Percentiles rank a stretch among this genome's conserved stretches.
Conservation (phyloP, 1,140 invertebrate genomes). For the Drosophila navojoa region DNA sequence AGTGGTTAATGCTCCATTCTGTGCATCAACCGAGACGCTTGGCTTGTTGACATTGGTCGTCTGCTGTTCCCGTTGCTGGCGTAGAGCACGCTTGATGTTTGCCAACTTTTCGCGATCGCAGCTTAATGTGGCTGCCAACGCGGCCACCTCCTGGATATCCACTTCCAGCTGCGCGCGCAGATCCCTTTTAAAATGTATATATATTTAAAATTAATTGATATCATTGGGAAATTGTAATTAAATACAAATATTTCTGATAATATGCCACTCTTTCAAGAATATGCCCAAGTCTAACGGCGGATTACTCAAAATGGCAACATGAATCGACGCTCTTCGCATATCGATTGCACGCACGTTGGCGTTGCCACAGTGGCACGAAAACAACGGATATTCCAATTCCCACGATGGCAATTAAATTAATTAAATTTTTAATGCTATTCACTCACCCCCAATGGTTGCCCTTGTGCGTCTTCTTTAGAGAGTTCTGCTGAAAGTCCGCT, state of each 20-base stretch:
- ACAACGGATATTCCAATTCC: background rate
- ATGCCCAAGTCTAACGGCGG: no score
- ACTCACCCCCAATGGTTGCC: conserved; percentile 95
- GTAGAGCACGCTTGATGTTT: conserved; percentile 70
- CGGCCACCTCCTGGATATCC: conserved; percentile 83
- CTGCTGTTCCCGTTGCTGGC: conserved; percentile 50
- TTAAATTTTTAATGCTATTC: conserved; percentile 23
- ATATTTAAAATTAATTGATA: background rate
- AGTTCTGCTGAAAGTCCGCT: conserved; percentile 90
- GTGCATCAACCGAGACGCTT: conserved; percentile 79
- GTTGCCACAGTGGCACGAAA: background rate
- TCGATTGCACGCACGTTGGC: background rate
- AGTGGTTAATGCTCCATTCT: conserved; percentile 84
- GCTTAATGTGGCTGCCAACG: conserved; percentile 72
- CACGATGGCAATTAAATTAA: background rate
- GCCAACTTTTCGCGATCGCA: conserved; percentile 79
- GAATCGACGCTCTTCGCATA: background rate
- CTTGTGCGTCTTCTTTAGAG: conserved; percentile 92
- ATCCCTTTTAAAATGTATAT: conserved; percentile 87
- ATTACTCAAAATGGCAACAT: no score
- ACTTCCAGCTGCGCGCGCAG: conserved; percentile 96
- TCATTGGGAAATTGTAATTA: background rate
- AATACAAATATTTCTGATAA: no score
- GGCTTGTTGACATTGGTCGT: conserved; percentile 1
- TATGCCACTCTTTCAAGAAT: no score